Base-by-base conservation (phyloP, 2,113 vertebrate species). In the Rostratula benghalensis region DNA sequence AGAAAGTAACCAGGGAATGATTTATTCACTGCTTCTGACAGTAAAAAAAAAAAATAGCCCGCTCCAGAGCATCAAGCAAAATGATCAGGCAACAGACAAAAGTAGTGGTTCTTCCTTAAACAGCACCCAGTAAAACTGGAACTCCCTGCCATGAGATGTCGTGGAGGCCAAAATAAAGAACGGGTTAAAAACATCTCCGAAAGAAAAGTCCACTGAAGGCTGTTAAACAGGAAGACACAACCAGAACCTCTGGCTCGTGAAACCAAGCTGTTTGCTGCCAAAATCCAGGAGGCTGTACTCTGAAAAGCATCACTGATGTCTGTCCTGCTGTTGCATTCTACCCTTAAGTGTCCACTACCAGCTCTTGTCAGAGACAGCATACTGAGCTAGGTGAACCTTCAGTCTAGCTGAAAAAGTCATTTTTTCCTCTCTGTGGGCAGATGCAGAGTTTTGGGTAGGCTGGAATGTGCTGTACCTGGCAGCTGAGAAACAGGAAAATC, bases 21-120 rank as follows among this genome's bases (percentile, higher is more conserved):
- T 94, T 96, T 93, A 95, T 96, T 92, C 90, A 77, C 79, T 75
- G 19, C 87, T 86, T 65, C 71, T 78, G 68, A 73, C 41, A 78
- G 37, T 43, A 33, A 73, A 83, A 79, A 65, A n/a, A n/a, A n/a
- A 63, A 73, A 54, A 18, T 7, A 10, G 13, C 17, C 28, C 59
- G 69, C 69, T 8, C 18, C 30, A 74, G 35, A 88, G 57, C 67
- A 86, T 80, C 79, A 89, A 93, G 88, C 10, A 80, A 92, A 90
- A 86, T 50, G 68, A 81, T 81, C 64, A 69, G 60, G 83, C 41
- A 63, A 50, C 21, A 39, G 83, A 70, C 76, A 88, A 74, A 92
- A 89, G 76, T 63, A 83, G 43, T 27, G 43, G n/a, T n/a, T 88
- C 70, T 77, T 79, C 53, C 67, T 79, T 46, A 35, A 7, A 10